These are phyloP conservation scores for Archaeoteleia sp. DNA, from an alignment of 2,888 invertebrate genomes.

Conservation along the genomic window DNA sequence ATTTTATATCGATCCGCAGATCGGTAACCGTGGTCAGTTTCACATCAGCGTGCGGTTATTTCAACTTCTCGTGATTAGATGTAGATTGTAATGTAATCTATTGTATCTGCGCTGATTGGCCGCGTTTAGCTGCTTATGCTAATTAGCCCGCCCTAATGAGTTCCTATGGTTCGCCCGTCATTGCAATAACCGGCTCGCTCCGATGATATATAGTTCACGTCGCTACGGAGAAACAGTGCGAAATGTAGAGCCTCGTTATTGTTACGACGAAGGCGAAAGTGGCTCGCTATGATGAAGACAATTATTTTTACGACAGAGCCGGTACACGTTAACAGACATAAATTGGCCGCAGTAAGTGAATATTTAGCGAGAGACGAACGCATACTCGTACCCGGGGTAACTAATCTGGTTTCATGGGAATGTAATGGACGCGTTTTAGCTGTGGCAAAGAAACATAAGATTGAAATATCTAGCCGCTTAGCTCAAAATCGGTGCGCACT, in stretches of 20 bases:
- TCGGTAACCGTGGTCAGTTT: constrained; percentile 5
- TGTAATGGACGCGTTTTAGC: background rate
- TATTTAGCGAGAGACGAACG: constrained; percentile 29
- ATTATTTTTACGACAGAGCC: constrained; percentile 34
- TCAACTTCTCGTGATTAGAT: constrained; percentile 5
- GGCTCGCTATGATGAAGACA: constrained; percentile 34
- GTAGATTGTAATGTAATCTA: constrained; percentile 33
- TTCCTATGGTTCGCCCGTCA: constrained; percentile 25
- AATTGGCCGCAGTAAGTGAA: constrained; percentile 29
- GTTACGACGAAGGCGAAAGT: constrained; percentile 49
- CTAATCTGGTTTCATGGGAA: constrained; percentile 32
- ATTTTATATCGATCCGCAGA: constrained; percentile 19
- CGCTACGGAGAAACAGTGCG: constrained; percentile 38
- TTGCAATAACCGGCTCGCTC: constrained; percentile 31
- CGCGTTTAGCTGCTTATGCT: constrained; percentile 43
- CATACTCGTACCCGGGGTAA: too few relatives aligned
- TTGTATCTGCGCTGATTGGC: constrained; percentile 40
- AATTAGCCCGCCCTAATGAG: constrained; percentile 44
- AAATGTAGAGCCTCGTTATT: constrained; percentile 49
- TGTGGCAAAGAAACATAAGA: constrained; percentile 12
- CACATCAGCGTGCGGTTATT: background rate
- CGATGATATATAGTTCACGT: constrained; percentile 32
- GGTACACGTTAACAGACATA: constrained; percentile 24
- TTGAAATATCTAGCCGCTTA: too few relatives aligned
- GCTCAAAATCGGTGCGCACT: too few relatives aligned